phyloP scores from a whole-genome alignment of 2,113 vertebrate genomes.

The Halichoerus grypus region DNA sequence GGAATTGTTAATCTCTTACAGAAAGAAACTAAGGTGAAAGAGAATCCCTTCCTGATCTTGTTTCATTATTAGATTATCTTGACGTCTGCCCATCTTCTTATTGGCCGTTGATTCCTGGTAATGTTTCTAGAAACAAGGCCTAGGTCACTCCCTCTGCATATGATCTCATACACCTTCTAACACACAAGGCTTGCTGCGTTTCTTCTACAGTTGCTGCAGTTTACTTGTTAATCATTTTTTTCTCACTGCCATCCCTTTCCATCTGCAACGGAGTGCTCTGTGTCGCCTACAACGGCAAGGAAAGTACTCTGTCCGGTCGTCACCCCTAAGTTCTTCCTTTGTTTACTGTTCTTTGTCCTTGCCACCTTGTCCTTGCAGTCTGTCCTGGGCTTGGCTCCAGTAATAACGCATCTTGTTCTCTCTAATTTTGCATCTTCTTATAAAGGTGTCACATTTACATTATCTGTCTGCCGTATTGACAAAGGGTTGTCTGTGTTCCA shows the following conservation, averaged over 20 bases:
- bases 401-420: neutral
- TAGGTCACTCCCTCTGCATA: neutral
- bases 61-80: slow-evolving; percentile 20
- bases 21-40: slow-evolving; percentile 62
- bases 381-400: neutral
- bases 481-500: neutral
- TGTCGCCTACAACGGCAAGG: neutral
- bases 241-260: neutral
- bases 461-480: neutral
- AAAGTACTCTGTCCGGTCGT: neutral
- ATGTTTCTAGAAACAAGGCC: slow-evolving; percentile 2
- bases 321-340: neutral
- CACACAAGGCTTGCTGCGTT: neutral
- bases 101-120: neutral
- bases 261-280: neutral
- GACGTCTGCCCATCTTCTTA: neutral
- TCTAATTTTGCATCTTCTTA: slow-evolving; percentile 20
- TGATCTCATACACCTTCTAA: slow-evolving; percentile 18
- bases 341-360: neutral
- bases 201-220: neutral
- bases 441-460: neutral
- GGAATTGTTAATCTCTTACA: slow-evolving; percentile 46
- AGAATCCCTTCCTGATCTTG: neutral
- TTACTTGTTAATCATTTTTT: slow-evolving; percentile 24
- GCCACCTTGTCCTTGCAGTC: too few relatives aligned